A percentile compares a stretch with the other conserved stretches of the same genome.
phyloP scores from a whole-genome alignment of 2,797 vertebrate species.

The Hapalemur alaotrensis region DNA sequence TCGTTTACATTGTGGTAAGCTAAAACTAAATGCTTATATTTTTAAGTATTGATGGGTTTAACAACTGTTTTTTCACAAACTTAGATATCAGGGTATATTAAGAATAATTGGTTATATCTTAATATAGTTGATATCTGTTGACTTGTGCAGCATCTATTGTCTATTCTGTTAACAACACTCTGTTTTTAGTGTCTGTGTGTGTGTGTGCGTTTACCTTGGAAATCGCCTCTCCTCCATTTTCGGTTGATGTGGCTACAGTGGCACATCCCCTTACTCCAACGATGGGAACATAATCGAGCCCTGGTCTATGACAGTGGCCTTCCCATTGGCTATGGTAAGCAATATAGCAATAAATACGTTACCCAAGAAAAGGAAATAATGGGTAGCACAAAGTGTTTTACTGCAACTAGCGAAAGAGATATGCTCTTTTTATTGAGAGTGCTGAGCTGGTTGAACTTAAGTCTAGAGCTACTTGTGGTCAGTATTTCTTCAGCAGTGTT shows the following conservation, averaged over 20 bases:
- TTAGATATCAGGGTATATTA: background rate
- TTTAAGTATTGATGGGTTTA: background rate
- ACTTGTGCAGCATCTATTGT: background rate
- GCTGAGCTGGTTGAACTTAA: background rate
- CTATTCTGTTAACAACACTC: background rate
- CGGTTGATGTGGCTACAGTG: background rate
- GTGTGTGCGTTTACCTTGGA: background rate
- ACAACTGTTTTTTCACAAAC: background rate
- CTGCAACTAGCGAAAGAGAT: background rate
- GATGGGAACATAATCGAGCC: background rate
- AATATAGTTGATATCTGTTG: background rate
- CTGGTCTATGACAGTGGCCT: background rate
- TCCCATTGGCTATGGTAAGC: background rate
- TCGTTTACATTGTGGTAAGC: background rate
- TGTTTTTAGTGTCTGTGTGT: background rate
- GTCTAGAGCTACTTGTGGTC: background rate
- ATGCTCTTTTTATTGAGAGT: background rate
- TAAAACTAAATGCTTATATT: background rate
- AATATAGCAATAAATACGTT: background rate
- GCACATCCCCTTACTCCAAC: rapidly evolving
- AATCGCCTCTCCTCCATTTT: background rate
- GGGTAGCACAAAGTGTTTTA: background rate
- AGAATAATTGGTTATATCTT: background rate
- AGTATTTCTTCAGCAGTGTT: background rate
- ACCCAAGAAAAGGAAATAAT: background rate